Percentiles rank a stretch among this genome's conserved stretches.
Conservation (phyloP, 2,888 invertebrate genomes). For the Campoplex nolae region DNA sequence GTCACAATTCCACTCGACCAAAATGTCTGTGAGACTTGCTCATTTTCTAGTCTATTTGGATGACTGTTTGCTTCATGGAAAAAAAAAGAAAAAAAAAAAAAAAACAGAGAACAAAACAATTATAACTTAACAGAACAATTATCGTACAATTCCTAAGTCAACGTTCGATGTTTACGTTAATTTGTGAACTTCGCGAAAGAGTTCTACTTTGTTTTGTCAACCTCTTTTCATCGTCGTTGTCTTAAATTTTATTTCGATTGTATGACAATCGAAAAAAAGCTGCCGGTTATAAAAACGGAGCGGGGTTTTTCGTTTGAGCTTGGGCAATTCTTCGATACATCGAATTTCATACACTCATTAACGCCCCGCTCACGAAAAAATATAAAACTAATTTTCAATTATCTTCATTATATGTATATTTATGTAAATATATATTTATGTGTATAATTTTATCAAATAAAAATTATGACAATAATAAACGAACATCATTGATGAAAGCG, state of each 20-base stretch:
- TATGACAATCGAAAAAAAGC: slow-evolving; percentile 8
- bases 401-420: slow-evolving; percentile 21
- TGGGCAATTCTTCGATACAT: neutral
- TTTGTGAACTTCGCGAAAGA: neutral
- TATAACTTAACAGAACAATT: slow-evolving; percentile 22
- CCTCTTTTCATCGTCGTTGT: neutral
- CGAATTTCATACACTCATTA: slow-evolving; percentile 3
- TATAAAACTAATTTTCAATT: slow-evolving; percentile 17
- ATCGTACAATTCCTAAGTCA: slow-evolving; percentile 19
- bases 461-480: slow-evolving; percentile 45
- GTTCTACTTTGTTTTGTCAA: neutral
- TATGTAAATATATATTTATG: slow-evolving; percentile 29
- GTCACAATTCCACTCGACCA: slow-evolving; percentile 21
- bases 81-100: neutral
- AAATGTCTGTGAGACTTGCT: neutral
- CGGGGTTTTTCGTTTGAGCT: neutral
- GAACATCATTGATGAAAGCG: slow-evolving; percentile 41
- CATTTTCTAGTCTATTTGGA: slow-evolving; percentile 5
- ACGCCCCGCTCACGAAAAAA: slow-evolving; percentile 10
- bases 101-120: slow-evolving; percentile 1
- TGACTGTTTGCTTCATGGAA: neutral
- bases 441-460: slow-evolving; percentile 42
- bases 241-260: neutral
- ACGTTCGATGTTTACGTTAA: neutral
- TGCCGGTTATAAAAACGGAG: neutral